Evolutionary conservation across 2,113 vertebrate species (phyloP), one percentile per base, ranked within the genome.

Genomic region (Casuarius casuarius): DNA sequence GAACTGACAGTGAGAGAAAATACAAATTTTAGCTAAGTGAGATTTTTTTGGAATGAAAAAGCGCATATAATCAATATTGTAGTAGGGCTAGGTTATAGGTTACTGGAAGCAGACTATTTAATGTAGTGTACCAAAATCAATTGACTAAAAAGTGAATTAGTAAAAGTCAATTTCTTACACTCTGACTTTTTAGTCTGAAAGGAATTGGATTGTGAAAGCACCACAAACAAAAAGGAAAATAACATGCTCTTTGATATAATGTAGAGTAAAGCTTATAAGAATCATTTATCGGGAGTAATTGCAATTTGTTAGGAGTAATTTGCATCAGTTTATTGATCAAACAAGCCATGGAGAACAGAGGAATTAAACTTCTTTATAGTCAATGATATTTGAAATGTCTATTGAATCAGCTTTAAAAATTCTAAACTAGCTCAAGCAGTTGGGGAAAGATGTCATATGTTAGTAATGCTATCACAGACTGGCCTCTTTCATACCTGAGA

Each of bases 241-340:
- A 81, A 87, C 70, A 35, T 90, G 35, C 2, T 66, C 59, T 95
- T 86, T 89, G 54, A 95, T 91, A 66, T 52, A 94, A 94, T 54
- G 42, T 23, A 89, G 62, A 94, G 4, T 68, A 92, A 90, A 95
- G 7, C 42, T 81, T 84, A 70, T 63, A 92, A 85, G 46, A 93
- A 92, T 87, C 7, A 85, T 94, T 94, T 95, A 77, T 85, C 89
- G 72, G 71, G 67, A 84, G 42, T 80, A 92, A 89, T 91, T 95
- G 56, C 71, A 92, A 87, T 94, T 90, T 95, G 35, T 95, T 96
- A 77, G 63, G 59, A 86, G 26, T 78, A 76, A 97, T 95, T 97
- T 96, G 49, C 82, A 94, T 94, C 89, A 95, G 28, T 94, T 94
- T 97, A 96, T 97, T 93, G 96, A 95, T 96, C 92, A 96, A 97